These are phyloP conservation scores for Apantesis nais DNA, from an alignment of 2,888 invertebrate species.

Conservation along the genomic window DNA sequence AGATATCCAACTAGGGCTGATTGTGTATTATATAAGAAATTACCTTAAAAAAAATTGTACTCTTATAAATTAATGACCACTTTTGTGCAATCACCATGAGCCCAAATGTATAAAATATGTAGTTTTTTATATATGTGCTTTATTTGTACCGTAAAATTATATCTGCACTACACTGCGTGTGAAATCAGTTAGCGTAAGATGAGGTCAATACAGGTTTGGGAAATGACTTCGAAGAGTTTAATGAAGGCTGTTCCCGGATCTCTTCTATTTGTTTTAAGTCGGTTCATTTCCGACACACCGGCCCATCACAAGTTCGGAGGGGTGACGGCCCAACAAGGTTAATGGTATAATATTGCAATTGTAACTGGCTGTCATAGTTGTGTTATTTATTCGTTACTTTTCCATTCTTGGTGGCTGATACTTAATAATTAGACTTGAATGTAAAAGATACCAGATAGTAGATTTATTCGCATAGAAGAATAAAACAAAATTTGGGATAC, in stretches of 20 bases:
- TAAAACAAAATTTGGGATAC: too few species aligned
- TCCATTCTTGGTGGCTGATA: not conserved
- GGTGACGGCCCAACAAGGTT: not conserved
- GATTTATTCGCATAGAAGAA: too few species aligned
- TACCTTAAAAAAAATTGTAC: not conserved
- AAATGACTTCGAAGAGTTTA: not conserved
- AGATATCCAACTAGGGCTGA: slow-evolving; percentile 42
- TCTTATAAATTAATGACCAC: not conserved
- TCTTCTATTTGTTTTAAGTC: not conserved
- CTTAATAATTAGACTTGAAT: too few species aligned
- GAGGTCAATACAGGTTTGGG: not conserved
- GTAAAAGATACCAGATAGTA: too few species aligned
- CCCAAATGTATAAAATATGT: too few species aligned
- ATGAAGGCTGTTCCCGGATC: not conserved
- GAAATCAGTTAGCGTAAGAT: too few species aligned
- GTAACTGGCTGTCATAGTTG: too few species aligned
- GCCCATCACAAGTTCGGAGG: not conserved
- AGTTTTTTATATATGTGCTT: too few species aligned
- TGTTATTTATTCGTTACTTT: not conserved
- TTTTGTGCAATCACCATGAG: not conserved
- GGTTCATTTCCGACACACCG: not conserved
- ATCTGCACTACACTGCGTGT: too few species aligned
- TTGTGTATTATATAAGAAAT: slow-evolving; percentile 6
- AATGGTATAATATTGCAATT: not conserved
- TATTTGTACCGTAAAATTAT: too few species aligned